Conservation (phyloP, 1,140 invertebrate genomes). For the Meloidogyne exigua region DNA sequence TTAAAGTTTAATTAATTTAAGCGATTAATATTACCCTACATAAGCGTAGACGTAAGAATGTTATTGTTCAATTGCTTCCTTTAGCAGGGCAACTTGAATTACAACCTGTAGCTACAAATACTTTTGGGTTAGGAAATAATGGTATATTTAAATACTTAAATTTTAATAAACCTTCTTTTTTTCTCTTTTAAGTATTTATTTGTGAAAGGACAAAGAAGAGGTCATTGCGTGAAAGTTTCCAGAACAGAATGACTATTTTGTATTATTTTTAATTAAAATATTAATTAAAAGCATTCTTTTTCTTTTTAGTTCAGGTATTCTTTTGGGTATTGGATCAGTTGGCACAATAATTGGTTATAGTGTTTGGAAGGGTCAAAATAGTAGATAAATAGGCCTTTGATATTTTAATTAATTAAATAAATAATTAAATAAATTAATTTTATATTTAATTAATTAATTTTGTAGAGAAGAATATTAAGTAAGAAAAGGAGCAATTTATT, state of each 20-base stretch:
- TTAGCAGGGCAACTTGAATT: constrained; percentile 21
- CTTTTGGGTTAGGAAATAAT: constrained; percentile 27
- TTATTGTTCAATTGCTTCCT: constrained; percentile 21
- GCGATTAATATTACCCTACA: constrained; percentile 29
- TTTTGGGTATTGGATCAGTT: constrained; percentile 26
- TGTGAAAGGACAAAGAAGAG: constrained; percentile 25
- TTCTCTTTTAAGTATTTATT: constrained; percentile 22
- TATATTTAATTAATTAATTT: background rate
- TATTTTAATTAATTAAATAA: background rate
- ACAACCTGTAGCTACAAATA: constrained; percentile 21
- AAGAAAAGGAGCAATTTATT: no score
- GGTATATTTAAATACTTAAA: background rate
- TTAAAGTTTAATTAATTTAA: background rate
- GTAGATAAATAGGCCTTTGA: background rate
- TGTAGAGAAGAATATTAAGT: no score
- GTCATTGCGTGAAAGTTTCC: constrained; percentile 32
- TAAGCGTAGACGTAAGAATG: constrained; percentile 13
- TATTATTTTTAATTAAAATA: background rate
- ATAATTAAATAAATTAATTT: background rate
- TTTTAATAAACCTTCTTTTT: no score
- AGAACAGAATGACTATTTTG: constrained; percentile 31
- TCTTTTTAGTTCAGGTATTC: constrained; percentile 25
- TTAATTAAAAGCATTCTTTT: no score
- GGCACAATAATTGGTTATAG: constrained; percentile 27
- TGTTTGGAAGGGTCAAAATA: constrained; percentile 15